Evolutionary conservation across 2,888 invertebrate species (phyloP).

Genomic region (Patella caerulea): DNA sequence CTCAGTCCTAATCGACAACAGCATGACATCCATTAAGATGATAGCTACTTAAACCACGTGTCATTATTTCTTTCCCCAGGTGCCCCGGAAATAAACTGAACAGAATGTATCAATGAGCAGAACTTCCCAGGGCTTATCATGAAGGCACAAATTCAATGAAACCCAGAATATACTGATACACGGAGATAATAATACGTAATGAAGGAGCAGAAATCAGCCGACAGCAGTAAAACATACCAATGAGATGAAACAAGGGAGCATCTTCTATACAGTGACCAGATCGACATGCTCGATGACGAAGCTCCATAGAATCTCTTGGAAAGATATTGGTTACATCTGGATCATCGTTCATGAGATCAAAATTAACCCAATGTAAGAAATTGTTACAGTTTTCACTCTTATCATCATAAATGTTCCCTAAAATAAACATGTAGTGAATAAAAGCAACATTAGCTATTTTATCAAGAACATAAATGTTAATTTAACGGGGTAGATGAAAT

Average conservation of each 20-base stretch:
- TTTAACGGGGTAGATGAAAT: too few species aligned
- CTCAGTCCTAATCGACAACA: neutral
- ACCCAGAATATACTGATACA: too few species aligned
- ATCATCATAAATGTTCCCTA: conserved; percentile 47
- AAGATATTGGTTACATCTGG: conserved; percentile 49
- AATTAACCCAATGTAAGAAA: conserved; percentile 56
- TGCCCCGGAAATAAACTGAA: too few species aligned
- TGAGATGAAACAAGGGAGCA: conserved; percentile 49
- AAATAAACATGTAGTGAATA: neutral
- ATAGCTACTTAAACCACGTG: too few species aligned
- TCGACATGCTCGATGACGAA: conserved; percentile 44
- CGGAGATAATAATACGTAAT: too few species aligned
- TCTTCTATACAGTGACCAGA: conserved; percentile 50
- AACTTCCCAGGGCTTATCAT: too few species aligned
- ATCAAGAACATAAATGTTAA: neutral
- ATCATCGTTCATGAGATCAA: conserved; percentile 42
- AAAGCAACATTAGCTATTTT: neutral
- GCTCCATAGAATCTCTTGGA: conserved; percentile 41
- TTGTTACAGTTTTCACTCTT: conserved; percentile 55
- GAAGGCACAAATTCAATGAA: too few species aligned
- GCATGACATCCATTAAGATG: too few species aligned
- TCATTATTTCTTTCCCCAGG: too few species aligned
- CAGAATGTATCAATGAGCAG: too few species aligned
- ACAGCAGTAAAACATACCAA: conserved; percentile 39
- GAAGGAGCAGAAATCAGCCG: too few species aligned